phyloP scores from a whole-genome alignment of 2,113 vertebrate genomes.

The Panthera uncia region DNA sequence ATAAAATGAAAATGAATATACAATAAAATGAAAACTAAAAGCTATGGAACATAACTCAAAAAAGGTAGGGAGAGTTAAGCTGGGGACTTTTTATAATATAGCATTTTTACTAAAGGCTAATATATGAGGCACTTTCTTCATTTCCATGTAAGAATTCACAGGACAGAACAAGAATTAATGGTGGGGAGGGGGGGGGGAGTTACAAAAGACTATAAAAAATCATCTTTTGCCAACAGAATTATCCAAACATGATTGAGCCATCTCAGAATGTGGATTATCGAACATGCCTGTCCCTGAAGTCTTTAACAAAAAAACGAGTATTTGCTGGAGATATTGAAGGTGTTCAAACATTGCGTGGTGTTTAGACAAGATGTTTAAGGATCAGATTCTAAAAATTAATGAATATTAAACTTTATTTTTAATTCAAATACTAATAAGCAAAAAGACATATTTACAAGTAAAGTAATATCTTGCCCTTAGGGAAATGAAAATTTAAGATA shows the following conservation, averaged over 20 bases:
- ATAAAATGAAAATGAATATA: not conserved
- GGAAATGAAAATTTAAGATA: not conserved
- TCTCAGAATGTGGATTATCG: not conserved
- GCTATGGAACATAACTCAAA: not conserved
- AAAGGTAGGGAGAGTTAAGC: not conserved
- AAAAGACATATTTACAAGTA: not conserved
- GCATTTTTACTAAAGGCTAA: not conserved
- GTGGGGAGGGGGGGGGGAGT: accelerated
- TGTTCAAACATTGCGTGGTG: not conserved
- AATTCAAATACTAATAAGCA: not conserved
- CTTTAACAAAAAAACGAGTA: not conserved
- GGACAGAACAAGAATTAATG: not conserved
- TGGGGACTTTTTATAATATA: not conserved
- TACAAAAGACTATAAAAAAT: not conserved
- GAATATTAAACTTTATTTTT: not conserved
- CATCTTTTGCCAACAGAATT: not conserved
- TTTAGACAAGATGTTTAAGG: not conserved
- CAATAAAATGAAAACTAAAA: not conserved
- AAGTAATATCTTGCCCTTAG: not conserved
- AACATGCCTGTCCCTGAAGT: not conserved
- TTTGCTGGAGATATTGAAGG: not conserved
- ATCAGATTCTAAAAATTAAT: not conserved
- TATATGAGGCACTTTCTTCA: not conserved
- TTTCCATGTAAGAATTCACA: not conserved
- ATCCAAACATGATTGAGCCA: not conserved